Evolutionary conservation across 2,113 vertebrate species (phyloP), one percentile per base, ranked within the genome.

Genomic region (Larimichthys polyactis): DNA sequence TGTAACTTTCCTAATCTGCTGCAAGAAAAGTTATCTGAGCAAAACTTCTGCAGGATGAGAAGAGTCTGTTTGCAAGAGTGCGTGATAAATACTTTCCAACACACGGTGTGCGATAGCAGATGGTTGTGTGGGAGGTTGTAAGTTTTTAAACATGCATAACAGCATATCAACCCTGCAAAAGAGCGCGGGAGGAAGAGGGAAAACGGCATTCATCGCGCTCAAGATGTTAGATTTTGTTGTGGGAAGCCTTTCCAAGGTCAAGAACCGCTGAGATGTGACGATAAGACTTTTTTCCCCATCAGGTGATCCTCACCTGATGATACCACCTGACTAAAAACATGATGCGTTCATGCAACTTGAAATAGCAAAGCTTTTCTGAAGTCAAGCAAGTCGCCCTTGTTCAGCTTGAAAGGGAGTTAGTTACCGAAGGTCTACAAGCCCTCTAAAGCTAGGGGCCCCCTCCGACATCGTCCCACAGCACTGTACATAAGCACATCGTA

Each of bases 101-200:
- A 36, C 73, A 11, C 44, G 27, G 65, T 22, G 27, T 22, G 27
- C 36, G 74, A 84, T 48, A 91, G 86, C 91, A 92, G 91, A 90
- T 91, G 90, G 85, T 91, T 55, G 89, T 76, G 90, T 91, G 88
- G 91, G 93, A 92, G 90, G 70, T 22, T 84, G 66, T 36, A n/a
- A 85, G 59, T 85, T 88, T 83, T 82, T 85, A 79, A 84, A 88
- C 83, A 89, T 82, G 88, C 82, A 87, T 80, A 87, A 90, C 92
- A 86, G 86, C 76, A 71, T 71, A 52, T 89, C 84, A 81, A 60
- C 77, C 64, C 80, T 65, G 76, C 72, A 75, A 69, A 79, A 82
- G 55, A 67, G 71, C 19, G 40, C 55, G 15, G 79, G 79, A 75
- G 82, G 77, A 64, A 17, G 63, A 70, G 46, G 67, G 71, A 82